A percentile compares a stretch with the other conserved stretches of the same genome.
Evolutionary conservation across 2,888 invertebrate genomes (phyloP).

Genomic region (Tetanocera ferruginea): DNA sequence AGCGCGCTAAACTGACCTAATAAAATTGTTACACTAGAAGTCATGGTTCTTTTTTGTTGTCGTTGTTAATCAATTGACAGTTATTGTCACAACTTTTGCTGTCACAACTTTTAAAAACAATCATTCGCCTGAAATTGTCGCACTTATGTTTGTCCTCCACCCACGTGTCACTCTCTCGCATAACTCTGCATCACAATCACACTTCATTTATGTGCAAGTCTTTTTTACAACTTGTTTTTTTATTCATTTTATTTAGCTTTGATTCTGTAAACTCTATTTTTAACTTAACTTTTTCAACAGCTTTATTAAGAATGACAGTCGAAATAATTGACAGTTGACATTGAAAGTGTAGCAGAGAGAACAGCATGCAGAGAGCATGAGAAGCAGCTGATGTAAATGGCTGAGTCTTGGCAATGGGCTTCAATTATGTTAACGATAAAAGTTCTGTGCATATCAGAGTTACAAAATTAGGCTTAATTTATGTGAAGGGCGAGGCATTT

Average conservation of each 20-base stretch:
- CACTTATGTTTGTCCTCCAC: neutral
- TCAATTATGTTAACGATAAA: neutral
- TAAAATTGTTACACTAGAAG: neutral
- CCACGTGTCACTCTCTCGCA: neutral
- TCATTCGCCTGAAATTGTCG: neutral
- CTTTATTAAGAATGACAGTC: constrained; percentile 29
- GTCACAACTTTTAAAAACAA: neutral
- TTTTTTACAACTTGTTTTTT: constrained; percentile 15
- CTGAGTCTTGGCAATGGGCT: neutral
- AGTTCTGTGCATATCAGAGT: neutral
- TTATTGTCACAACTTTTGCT: constrained; percentile 18
- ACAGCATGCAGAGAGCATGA: neutral
- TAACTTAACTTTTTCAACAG: neutral
- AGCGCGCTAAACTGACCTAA: neutral
- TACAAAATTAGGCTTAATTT: neutral
- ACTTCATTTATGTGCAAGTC: neutral
- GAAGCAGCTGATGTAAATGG: neutral
- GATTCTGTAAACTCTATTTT: constrained; percentile 25
- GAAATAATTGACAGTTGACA: constrained; percentile 26
- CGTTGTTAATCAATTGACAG: constrained; percentile 15
- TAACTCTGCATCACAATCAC: neutral
- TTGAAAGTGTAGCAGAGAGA: neutral
- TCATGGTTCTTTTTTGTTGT: constrained; percentile 21
- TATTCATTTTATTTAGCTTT: neutral
- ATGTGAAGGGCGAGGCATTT: too few relatives aligned